Evolutionary conservation across 2,888 invertebrate species (phyloP).

Genomic region (Rhagium mordax): DNA sequence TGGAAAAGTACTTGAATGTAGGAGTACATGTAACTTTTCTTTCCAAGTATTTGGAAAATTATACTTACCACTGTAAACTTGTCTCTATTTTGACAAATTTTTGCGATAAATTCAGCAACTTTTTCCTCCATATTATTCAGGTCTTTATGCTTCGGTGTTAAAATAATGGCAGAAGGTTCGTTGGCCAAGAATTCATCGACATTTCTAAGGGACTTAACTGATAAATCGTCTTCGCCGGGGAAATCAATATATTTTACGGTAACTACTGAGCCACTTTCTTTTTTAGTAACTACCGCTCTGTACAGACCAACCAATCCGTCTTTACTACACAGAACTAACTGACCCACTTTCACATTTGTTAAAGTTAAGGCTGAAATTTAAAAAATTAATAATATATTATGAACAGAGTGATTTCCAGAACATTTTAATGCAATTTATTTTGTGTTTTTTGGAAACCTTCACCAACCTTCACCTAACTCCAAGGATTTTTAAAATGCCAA

Average conservation of each 20-base stretch:
- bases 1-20: too few species aligned
- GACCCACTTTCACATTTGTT: slow-evolving; percentile 52
- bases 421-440: too few species aligned
- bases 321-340: slow-evolving; percentile 56
- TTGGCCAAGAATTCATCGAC: slow-evolving; percentile 55
- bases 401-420: too few species aligned
- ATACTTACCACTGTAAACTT: slow-evolving; percentile 50
- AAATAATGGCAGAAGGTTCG: slow-evolving; percentile 48
- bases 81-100: slow-evolving; percentile 43
- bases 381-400: not conserved
- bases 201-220: slow-evolving; percentile 54
- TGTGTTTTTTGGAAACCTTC: too few species aligned
- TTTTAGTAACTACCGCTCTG: slow-evolving; percentile 55
- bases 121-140: slow-evolving; percentile 40
- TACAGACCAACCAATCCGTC: slow-evolving; percentile 50
- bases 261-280: slow-evolving; percentile 43
- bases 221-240: slow-evolving; percentile 50
- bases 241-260: slow-evolving; percentile 60
- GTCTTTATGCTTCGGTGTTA: slow-evolving; percentile 46
- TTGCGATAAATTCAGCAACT: slow-evolving; percentile 35
- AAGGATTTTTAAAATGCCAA: too few species aligned
- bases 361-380: slow-evolving; percentile 53
- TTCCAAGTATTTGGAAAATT: not conserved
- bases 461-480: too few species aligned
- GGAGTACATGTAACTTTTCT: too few species aligned